Conservation (phyloP, 1,140 invertebrate genomes). For the Chymomyza costata region DNA sequence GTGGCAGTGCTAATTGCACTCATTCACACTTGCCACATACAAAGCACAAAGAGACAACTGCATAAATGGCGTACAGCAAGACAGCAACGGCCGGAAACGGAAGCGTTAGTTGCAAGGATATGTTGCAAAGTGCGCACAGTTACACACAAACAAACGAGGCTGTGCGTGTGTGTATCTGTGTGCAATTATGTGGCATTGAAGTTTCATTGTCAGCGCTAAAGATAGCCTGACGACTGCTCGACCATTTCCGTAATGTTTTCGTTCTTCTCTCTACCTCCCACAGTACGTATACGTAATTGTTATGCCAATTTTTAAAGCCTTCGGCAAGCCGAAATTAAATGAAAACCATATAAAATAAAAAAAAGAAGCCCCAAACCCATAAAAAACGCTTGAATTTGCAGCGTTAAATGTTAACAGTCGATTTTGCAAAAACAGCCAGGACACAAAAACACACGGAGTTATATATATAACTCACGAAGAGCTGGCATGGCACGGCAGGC, state of each 20-base stretch:
- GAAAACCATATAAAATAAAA: conserved; percentile 60
- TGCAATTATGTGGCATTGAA: conserved; percentile 60
- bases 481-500: too few species aligned
- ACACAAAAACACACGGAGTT: conserved; percentile 26
- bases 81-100: conserved; percentile 53
- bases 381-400: conserved; percentile 62
- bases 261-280: neutral
- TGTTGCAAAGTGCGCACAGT: conserved; percentile 46
- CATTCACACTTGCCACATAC: conserved; percentile 56
- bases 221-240: conserved; percentile 30
- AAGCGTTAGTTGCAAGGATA: conserved; percentile 70
- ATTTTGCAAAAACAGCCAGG: too few species aligned
- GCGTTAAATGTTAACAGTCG: conserved; percentile 71
- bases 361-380: conserved; percentile 35
- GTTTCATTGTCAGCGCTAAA: conserved; percentile 51
- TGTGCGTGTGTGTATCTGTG: conserved; percentile 13
- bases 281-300: conserved; percentile 50
- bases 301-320: conserved; percentile 60
- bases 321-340: conserved; percentile 56
- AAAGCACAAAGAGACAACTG: conserved; percentile 14
- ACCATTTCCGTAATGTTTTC: too few species aligned
- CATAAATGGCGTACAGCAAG: conserved; percentile 2
- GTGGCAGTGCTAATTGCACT: conserved; percentile 65
- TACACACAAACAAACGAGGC: neutral
- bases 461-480: conserved; percentile 8